Conservation (phyloP, 2,888 invertebrate species). For the Eupeodes luniger region DNA sequence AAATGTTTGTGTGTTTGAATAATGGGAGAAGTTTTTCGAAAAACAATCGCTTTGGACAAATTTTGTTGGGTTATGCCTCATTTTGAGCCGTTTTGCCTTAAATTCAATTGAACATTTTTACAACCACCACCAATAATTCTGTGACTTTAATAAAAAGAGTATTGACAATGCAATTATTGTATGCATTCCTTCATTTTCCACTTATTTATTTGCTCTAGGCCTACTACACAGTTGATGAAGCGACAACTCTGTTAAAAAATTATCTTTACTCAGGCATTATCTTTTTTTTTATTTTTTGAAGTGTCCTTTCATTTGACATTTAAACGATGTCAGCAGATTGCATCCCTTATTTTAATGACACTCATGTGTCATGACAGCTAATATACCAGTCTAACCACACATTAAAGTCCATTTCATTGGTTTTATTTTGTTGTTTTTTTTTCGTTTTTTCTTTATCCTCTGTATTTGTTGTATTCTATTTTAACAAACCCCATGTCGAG, state of each 20-base stretch:
- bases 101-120: no score
- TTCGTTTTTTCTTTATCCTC: neutral
- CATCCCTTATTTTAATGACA: conserved; percentile 56
- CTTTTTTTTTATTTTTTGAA: conserved; percentile 28
- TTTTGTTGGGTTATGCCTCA: no score
- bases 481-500: conserved; percentile 64
- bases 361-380: conserved; percentile 69
- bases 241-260: conserved; percentile 22
- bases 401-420: conserved; percentile 67
- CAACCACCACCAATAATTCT: no score
- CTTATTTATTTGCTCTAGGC: no score
- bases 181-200: no score
- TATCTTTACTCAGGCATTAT: conserved; percentile 9
- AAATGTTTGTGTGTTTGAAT: neutral
- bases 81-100: no score
- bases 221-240: neutral
- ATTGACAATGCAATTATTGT: no score
- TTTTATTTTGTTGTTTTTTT: conserved; percentile 17
- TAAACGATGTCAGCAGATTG: conserved; percentile 67
- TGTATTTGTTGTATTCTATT: neutral
- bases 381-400: conserved; percentile 74
- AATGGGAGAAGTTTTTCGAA: no score
- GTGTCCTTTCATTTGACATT: conserved; percentile 67
- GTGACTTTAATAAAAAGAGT: no score
- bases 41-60: no score